A percentile compares a stretch with the other conserved stretches of the same genome.
phyloP scores from a whole-genome alignment of 2,888 invertebrate species.

The Drosophila glabriapex region DNA sequence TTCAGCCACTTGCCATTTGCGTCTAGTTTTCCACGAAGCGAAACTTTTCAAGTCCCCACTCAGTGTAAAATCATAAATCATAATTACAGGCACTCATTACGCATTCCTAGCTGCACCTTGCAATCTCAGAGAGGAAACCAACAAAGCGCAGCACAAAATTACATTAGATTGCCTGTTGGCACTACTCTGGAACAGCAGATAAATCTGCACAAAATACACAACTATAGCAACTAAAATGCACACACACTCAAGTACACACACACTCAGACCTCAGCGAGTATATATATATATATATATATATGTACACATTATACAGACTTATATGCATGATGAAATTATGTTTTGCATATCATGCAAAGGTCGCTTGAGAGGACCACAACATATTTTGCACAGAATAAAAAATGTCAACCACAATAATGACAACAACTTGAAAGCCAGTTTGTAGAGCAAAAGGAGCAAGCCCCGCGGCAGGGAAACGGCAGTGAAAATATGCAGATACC shows the following conservation, averaged over 20 bases:
- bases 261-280: no score
- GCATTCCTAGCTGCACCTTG: constrained; percentile 3
- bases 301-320: constrained; percentile 7
- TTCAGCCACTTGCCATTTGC: constrained; percentile 65
- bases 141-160: not conserved
- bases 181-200: constrained; percentile 39
- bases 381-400: not conserved
- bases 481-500: constrained; percentile 54
- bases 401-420: constrained; percentile 32
- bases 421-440: constrained; percentile 25
- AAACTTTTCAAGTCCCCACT: constrained; percentile 53
- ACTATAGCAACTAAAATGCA: constrained; percentile 40
- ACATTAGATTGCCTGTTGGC: not conserved
- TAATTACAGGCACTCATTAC: constrained; percentile 53
- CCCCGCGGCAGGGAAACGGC: not conserved
- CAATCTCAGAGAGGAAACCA: not conserved
- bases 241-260: constrained; percentile 17
- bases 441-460: not conserved
- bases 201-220: constrained; percentile 21
- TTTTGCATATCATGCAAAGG: constrained; percentile 32
- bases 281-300: not conserved
- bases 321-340: constrained; percentile 47
- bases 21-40: constrained; percentile 19
- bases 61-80: constrained; percentile 44
- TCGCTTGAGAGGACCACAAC: not conserved